A percentile compares a stretch with the other conserved stretches of the same genome.
These are phyloP conservation scores for Nanorana parkeri DNA, from an alignment of 2,113 vertebrate genomes.

Conservation along the genomic window DNA sequence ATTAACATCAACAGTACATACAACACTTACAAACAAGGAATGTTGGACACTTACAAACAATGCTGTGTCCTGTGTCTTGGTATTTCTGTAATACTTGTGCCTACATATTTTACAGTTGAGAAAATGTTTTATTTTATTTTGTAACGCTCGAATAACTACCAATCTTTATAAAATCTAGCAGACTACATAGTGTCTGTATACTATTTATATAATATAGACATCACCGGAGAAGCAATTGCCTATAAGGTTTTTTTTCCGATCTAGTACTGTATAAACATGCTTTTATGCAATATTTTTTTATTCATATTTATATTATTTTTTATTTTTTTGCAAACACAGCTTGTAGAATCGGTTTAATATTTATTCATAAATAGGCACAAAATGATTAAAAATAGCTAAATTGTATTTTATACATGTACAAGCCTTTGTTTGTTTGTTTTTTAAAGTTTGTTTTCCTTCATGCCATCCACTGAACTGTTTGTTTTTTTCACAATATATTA, in stretches of 20 bases:
- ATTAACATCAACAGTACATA: slow-evolving; percentile 98
- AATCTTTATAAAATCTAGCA: slow-evolving; percentile 99
- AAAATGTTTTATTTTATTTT: slow-evolving; percentile 76
- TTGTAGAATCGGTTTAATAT: slow-evolving; percentile 65
- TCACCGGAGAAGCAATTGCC: slow-evolving; percentile 97
- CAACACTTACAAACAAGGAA: slow-evolving; percentile 99
- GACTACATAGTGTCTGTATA: slow-evolving; percentile 99
- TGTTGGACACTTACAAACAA: slow-evolving; percentile 97
- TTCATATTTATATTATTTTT: slow-evolving; percentile 64
- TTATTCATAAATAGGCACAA: slow-evolving; percentile 94
- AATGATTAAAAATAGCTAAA: slow-evolving; percentile 85
- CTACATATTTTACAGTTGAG: slow-evolving; percentile 89
- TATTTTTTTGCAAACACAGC: slow-evolving; percentile 64
- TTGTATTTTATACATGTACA: slow-evolving; percentile 87
- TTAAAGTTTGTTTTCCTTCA: slow-evolving; percentile 73
- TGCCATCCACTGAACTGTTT: slow-evolving; percentile 83
- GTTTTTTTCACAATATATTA: slow-evolving; percentile 56
- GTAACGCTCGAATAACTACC: slow-evolving; percentile 87
- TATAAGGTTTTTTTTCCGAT: slow-evolving; percentile 78
- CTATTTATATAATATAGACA: slow-evolving; percentile 98
- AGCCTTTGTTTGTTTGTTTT: slow-evolving; percentile 79
- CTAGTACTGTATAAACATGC: slow-evolving; percentile 85
- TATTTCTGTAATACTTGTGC: slow-evolving; percentile 80
- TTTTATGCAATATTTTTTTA: slow-evolving; percentile 68
- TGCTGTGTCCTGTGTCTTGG: slow-evolving; percentile 85